Conservation (phyloP, 2,797 vertebrate genomes). For the Champsocephalus esox region DNA sequence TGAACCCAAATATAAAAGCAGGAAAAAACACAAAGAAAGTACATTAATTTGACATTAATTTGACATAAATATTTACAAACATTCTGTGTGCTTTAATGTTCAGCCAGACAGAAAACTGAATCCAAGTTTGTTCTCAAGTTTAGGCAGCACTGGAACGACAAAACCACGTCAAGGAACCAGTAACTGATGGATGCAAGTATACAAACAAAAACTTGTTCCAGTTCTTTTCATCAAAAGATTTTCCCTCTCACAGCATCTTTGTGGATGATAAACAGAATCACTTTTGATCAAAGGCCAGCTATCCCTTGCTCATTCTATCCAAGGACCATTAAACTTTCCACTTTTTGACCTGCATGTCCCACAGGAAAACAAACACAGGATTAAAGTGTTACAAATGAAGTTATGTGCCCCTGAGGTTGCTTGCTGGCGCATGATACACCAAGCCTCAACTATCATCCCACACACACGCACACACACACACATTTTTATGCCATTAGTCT, state of each 20-base stretch:
- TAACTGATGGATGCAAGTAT: constrained; percentile 36
- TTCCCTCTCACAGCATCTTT: constrained; percentile 29
- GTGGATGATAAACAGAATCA: constrained; percentile 43
- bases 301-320: constrained; percentile 34
- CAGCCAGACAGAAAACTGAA: constrained; percentile 24
- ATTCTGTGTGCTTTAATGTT: constrained; percentile 17
- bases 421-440: constrained; percentile 57
- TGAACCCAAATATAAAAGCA: constrained; percentile 38
- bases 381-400: constrained; percentile 72
- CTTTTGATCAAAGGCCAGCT: constrained; percentile 51
- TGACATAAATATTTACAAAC: constrained; percentile 48
- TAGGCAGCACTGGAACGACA: constrained; percentile 21
- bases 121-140: constrained; percentile 35
- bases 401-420: constrained; percentile 72
- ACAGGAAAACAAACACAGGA: constrained; percentile 77
- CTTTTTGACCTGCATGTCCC: constrained; percentile 67
- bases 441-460: constrained; percentile 42
- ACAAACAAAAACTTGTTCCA: constrained; percentile 58
- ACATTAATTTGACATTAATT: neutral
- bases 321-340: constrained; percentile 63
- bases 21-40: neutral
- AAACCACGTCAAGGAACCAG: constrained; percentile 4
- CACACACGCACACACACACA: constrained; percentile 22
- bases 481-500: constrained; percentile 69
- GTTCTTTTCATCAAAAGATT: constrained; percentile 37